Evolutionary conservation across 2,888 invertebrate genomes (phyloP).

Genomic region (Thera britannica): DNA sequence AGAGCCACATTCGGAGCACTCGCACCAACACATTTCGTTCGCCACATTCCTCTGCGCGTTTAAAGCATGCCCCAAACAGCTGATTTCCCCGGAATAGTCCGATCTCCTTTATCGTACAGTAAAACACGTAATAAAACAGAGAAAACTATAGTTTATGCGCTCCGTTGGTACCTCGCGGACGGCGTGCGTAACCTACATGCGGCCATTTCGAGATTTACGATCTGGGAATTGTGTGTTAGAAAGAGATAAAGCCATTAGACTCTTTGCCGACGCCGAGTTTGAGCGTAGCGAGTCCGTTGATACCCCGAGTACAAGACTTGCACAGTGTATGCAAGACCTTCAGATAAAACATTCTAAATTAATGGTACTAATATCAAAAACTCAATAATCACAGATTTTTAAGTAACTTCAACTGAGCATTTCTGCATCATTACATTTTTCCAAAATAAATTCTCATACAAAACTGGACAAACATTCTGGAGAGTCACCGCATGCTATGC

Average conservation of each 20-base stretch:
- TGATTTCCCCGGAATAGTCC: constrained; percentile 81
- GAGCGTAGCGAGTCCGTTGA: constrained; percentile 71
- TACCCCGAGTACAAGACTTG: constrained; percentile 71
- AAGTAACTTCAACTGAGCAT: not conserved
- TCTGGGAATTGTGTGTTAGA: constrained; percentile 85
- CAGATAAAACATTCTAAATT: constrained; percentile 39
- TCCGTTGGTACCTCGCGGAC: constrained; percentile 78
- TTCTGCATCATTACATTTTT: constrained; percentile 12
- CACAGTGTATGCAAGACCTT: constrained; percentile 60
- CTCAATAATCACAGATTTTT: not conserved
- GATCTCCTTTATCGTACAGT: constrained; percentile 80
- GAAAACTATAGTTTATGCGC: constrained; percentile 84
- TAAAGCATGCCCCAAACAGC: constrained; percentile 84
- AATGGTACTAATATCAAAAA: constrained; percentile 15
- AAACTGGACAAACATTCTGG: constrained; percentile 50
- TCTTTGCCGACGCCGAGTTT: constrained; percentile 76
- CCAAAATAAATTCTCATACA: not conserved
- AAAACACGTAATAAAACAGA: constrained; percentile 84
- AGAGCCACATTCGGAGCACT: constrained; percentile 65
- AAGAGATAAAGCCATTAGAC: constrained; percentile 81
- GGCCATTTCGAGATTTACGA: constrained; percentile 86
- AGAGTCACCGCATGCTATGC: constrained; percentile 53
- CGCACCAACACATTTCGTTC: constrained; percentile 76
- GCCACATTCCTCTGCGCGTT: constrained; percentile 84
- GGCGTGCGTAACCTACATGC: constrained; percentile 86